Evolutionary conservation across 2,888 invertebrate genomes (phyloP).

Genomic region (Coenonympha glycerion): DNA sequence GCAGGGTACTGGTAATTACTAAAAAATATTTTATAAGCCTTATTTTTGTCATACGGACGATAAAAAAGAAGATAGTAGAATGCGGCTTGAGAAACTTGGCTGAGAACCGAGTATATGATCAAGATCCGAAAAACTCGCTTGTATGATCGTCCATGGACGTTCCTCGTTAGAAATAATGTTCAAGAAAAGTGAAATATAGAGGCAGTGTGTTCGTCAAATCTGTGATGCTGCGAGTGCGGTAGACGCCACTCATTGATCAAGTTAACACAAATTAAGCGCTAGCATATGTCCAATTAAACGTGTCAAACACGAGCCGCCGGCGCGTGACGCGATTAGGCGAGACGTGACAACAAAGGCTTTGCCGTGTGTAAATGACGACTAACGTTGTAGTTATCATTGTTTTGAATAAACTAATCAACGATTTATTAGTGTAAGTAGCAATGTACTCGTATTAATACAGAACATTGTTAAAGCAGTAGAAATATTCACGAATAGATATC

Average conservation of each 20-base stretch:
- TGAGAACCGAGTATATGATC: too few species aligned
- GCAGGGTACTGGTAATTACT: too few species aligned
- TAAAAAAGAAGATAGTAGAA: too few species aligned
- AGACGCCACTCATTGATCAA: conserved; percentile 38
- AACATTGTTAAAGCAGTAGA: too few species aligned
- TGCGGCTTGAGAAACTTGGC: too few species aligned
- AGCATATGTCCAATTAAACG: conserved; percentile 59
- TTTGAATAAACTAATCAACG: not conserved
- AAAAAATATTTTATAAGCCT: too few species aligned
- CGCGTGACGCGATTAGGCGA: conserved; percentile 57
- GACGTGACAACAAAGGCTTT: conserved; percentile 36
- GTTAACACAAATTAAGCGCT: conserved; percentile 52
- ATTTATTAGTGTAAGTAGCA: too few species aligned
- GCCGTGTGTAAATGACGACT: not conserved
- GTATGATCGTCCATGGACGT: too few species aligned
- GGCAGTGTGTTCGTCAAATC: not conserved
- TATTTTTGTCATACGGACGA: too few species aligned
- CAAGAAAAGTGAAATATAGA: not conserved
- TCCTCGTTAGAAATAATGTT: not conserved
- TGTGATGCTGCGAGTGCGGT: conserved; percentile 1
- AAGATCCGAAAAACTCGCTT: too few species aligned
- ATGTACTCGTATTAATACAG: too few species aligned
- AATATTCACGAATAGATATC: too few species aligned
- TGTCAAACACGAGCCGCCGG: conserved; percentile 50
- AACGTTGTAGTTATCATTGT: not conserved